Conservation (phyloP, 2,797 vertebrate genomes). For the Pachyuromys duprasi region DNA sequence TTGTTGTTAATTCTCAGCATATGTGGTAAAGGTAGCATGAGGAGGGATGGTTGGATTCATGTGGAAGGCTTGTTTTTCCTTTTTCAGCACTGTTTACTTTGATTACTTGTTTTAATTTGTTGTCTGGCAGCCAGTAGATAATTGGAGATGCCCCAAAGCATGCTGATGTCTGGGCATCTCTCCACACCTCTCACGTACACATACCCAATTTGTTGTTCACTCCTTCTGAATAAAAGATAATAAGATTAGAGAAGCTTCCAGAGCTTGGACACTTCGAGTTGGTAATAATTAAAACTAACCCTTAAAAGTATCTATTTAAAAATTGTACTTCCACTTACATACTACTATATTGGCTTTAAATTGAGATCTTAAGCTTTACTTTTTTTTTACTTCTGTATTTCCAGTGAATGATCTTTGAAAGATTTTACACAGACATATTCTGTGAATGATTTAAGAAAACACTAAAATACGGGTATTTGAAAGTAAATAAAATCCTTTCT, state of each 20-base stretch:
- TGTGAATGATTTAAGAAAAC: conserved; percentile 64
- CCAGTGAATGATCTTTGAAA: conserved; percentile 68
- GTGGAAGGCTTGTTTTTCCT: background rate
- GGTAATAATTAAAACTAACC: conserved; percentile 57
- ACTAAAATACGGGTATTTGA: conserved; percentile 78
- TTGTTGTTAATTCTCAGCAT: conserved; percentile 60
- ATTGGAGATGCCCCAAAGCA: conserved; percentile 52
- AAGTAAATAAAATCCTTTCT: conserved; percentile 65
- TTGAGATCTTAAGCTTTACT: conserved; percentile 61
- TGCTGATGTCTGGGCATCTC: conserved; percentile 54
- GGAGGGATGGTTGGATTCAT: background rate
- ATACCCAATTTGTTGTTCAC: background rate
- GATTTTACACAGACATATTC: conserved; percentile 64
- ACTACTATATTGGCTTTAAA: conserved; percentile 57
- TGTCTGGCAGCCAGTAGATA: conserved; percentile 58
- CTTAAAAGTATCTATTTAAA: conserved; percentile 38
- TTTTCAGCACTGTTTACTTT: conserved; percentile 34
- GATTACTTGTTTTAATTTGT: conserved; percentile 5
- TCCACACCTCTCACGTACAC: background rate
- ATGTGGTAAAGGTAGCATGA: conserved; percentile 23
- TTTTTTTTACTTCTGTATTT: conserved; percentile 67
- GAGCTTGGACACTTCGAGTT: conserved; percentile 40
- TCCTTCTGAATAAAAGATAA: conserved; percentile 7
- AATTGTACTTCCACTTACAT: conserved; percentile 57
- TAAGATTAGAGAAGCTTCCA: conserved; percentile 14